Conservation (phyloP, 2,113 vertebrate species). For the Chloroceryle aenea region DNA sequence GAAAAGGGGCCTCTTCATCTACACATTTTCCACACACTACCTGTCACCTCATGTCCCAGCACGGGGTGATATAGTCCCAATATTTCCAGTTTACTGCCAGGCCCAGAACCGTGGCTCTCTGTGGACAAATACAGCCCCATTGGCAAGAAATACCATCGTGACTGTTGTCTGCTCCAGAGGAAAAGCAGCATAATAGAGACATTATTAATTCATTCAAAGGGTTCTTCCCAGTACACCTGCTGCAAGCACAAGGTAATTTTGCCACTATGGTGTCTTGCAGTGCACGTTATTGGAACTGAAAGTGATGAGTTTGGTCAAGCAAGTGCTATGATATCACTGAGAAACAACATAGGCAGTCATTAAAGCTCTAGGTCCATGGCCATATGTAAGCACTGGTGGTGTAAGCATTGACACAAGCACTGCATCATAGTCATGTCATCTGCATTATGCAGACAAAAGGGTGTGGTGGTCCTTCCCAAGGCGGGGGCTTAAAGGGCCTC, state of each 20-base stretch:
- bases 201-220: fast-evolving
- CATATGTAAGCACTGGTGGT: background rate
- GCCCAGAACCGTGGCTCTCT: background rate
- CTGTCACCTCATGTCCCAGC: background rate
- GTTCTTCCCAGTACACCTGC: background rate
- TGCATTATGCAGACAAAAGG: background rate
- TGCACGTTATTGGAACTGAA: background rate
- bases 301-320: background rate
- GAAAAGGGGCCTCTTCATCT: background rate
- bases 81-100: background rate
- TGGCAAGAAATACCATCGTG: background rate
- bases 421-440: background rate
- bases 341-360: background rate
- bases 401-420: background rate
- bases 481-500: background rate
- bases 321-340: background rate
- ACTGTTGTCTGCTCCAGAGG: background rate
- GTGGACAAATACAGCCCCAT: background rate
- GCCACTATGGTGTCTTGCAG: background rate
- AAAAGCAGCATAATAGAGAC: background rate
- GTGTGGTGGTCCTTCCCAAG: fast-evolving
- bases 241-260: background rate
- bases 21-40: background rate
- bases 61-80: background rate
- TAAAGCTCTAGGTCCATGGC: background rate